Conservation (phyloP, 2,113 vertebrate genomes). For the Oceanodroma tethys region DNA sequence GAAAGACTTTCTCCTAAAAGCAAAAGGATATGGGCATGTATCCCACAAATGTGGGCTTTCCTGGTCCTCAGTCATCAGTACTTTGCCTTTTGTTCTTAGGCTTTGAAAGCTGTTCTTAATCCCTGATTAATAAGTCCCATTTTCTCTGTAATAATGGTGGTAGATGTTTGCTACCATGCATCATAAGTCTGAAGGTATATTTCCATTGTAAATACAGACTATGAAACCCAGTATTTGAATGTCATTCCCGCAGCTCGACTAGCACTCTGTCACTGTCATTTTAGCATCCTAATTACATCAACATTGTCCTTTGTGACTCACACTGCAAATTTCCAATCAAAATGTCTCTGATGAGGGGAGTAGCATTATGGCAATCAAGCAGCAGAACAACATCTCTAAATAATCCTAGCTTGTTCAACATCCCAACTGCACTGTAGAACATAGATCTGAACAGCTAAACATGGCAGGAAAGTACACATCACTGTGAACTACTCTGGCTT, state of each 20-base stretch:
- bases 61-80: neutral
- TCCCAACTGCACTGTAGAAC: neutral
- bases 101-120: neutral
- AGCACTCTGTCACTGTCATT: slow-evolving; percentile 30
- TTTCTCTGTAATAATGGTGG: neutral
- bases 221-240: slow-evolving; percentile 8
- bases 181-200: neutral
- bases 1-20: neutral
- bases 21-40: neutral
- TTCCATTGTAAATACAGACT: neutral
- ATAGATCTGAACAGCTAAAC: neutral
- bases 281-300: slow-evolving; percentile 34
- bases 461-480: neutral
- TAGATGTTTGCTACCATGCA: neutral
- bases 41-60: neutral
- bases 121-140: neutral
- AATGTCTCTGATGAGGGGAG: slow-evolving; percentile 12
- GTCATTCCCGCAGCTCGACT: neutral
- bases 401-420: neutral
- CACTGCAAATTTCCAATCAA: slow-evolving; percentile 39
- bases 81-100: neutral
- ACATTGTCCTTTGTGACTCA: slow-evolving; percentile 39
- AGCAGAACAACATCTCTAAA: slow-evolving; percentile 7
- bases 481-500: neutral
- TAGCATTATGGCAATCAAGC: neutral